These are phyloP conservation scores for Odontocerum albicorne DNA, from an alignment of 2,888 invertebrate species.

Conservation along the genomic window DNA sequence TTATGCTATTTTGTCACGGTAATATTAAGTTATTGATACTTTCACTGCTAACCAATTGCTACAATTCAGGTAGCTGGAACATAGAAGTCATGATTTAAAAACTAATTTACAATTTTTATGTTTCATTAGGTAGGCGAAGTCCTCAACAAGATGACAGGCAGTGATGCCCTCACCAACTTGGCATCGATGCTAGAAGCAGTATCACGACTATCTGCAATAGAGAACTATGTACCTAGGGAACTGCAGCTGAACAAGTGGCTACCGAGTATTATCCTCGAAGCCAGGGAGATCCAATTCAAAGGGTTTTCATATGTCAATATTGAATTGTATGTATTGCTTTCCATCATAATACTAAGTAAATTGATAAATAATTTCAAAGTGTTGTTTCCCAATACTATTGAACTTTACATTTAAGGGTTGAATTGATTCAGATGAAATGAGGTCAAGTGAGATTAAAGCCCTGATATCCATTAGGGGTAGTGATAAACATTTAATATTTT, in stretches of 20 bases:
- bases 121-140: conserved; percentile 49
- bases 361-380: too few species aligned
- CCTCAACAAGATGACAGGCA: conserved; percentile 54
- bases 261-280: neutral
- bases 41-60: too few species aligned
- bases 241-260: conserved; percentile 39
- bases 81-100: conserved; percentile 1
- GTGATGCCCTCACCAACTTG: conserved; percentile 48
- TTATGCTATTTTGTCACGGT: too few species aligned
- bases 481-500: too few species aligned
- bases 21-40: too few species aligned
- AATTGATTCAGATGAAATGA: too few species aligned
- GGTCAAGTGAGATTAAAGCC: too few species aligned
- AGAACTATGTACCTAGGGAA: conserved; percentile 55
- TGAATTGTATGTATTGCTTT: conserved; percentile 45
- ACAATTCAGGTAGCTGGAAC: neutral
- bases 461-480: too few species aligned
- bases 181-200: conserved; percentile 50
- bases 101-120: conserved; percentile 8
- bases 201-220: conserved; percentile 48
- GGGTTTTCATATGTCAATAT: conserved; percentile 49
- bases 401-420: too few species aligned
- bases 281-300: neutral
- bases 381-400: too few species aligned
- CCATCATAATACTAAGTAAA: too few species aligned